A percentile compares a stretch with the other conserved stretches of the same genome.
These are phyloP conservation scores for Falco rusticolus DNA, from an alignment of 2,797 vertebrate genomes.

Conservation along the genomic window DNA sequence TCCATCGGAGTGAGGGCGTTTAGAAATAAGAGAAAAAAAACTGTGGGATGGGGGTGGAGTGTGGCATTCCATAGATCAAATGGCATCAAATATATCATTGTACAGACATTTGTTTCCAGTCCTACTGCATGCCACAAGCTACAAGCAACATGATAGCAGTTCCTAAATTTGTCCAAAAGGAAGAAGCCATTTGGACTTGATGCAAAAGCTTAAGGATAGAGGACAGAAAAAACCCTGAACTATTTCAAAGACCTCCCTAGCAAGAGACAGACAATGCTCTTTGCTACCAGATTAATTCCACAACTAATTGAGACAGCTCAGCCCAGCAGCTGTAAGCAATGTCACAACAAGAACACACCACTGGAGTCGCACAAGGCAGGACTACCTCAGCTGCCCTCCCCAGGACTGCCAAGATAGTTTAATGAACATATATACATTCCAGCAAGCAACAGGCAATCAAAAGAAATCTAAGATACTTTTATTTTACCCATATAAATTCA, in stretches of 20 bases:
- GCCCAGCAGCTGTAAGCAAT: slow-evolving; percentile 21
- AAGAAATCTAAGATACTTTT: not conserved
- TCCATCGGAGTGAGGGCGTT: not conserved
- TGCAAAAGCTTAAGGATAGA: not conserved
- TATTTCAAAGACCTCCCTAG: not conserved
- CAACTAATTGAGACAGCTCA: not conserved
- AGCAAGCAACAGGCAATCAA: not conserved
- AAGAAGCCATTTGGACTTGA: slow-evolving; percentile 1
- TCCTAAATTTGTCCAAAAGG: slow-evolving; percentile 44
- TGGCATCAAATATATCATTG: slow-evolving; percentile 12
- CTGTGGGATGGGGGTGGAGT: not conserved
- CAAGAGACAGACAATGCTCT: not conserved
- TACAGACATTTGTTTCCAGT: slow-evolving; percentile 42
- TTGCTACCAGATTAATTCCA: slow-evolving; percentile 16
- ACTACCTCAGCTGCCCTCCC: slow-evolving; percentile 51
- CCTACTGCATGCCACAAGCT: slow-evolving; percentile 13
- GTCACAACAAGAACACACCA: slow-evolving; percentile 21
- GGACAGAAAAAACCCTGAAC: not conserved
- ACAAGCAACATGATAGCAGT: slow-evolving; percentile 43
- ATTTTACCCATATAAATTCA: not conserved
- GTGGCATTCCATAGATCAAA: slow-evolving; percentile 16
- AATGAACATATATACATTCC: not conserved
- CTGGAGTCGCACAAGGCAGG: slow-evolving; percentile 36
- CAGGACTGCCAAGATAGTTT: not conserved
- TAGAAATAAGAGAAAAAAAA: not conserved